Base-by-base conservation (phyloP, 1,140 invertebrate genomes). In the Sinonovacula constricta region DNA sequence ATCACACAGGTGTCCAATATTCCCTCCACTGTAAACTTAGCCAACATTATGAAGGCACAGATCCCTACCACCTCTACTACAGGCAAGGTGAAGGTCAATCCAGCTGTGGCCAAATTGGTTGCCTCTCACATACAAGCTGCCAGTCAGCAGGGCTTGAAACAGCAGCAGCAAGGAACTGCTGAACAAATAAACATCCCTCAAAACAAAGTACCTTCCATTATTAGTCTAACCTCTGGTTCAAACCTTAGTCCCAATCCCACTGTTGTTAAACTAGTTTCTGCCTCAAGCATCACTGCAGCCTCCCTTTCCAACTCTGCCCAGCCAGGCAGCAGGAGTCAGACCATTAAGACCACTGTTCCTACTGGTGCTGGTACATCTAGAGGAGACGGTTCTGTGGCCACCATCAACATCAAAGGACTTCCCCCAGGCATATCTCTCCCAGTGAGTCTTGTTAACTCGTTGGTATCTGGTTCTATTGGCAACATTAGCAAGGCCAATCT, bases 351-450 rank as follows among this genome's bases (percentile, higher is more conserved):
- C 14, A 1, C 15, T 3, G 54, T 51, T n/a, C 28, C 66, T n/a
- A n/a, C 30, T 31, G n/a, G n/a, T n/a, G 39, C 39, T 45, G 39
- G 7, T 45, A 7, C 39, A 7, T 45, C 39, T 10, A 24, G 51
- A n/a, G 53, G 60, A 0, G 63, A 76, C 28, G 67, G 49, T 49
- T 63, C 72, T 34, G 62, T 76, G 15, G 72, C 72, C 28, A 76
- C 72, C 10, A 76, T 76, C 54, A 76, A 76, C 30, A 76, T 76
- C n/a, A 76, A 76, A 51, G 72, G 72, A 30, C 62, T 76, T 24
- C 72, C 72, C 26, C 72, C 72, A 36, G 72, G 72, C 24, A 63
- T 76, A 12, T 76, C 72, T 30, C 54, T 76, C 15, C 62, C 62
- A 45, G 72, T 63, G 18, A 76, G 63, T 67, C 63, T 76, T 12